phyloP scores from a whole-genome alignment of 2,888 invertebrate species.

The Himalopsyche kuldschensis region DNA sequence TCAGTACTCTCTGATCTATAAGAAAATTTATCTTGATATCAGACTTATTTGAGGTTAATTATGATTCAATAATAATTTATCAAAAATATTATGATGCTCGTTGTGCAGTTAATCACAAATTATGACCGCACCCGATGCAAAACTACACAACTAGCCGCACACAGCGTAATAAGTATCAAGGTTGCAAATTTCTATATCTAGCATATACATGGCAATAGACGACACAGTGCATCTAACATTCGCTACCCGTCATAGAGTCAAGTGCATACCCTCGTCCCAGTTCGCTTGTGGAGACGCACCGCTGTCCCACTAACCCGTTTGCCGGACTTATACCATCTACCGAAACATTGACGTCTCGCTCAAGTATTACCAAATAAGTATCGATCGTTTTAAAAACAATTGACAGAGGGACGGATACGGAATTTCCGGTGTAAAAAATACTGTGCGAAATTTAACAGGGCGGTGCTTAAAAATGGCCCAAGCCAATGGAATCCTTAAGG shows the following conservation, averaged over 20 bases:
- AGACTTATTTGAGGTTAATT: no score
- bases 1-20: no score
- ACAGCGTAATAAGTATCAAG: not conserved
- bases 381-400: not conserved
- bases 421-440: not conserved
- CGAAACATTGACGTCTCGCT: not conserved
- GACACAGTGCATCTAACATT: not conserved
- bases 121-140: not conserved
- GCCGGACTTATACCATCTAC: not conserved
- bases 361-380: not conserved
- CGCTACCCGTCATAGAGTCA: constrained; percentile 21
- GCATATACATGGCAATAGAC: constrained; percentile 19
- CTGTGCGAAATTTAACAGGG: not conserved
- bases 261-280: constrained; percentile 34
- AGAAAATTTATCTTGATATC: no score
- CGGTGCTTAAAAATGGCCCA: constrained; percentile 12
- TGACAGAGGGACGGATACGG: not conserved
- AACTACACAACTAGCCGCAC: not conserved
- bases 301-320: constrained; percentile 17
- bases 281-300: constrained; percentile 1
- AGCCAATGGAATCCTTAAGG: constrained; percentile 12
- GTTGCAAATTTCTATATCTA: constrained; percentile 6
- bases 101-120: not conserved
- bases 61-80: not conserved
- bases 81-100: not conserved